Evolutionary conservation across 1,140 invertebrate species (phyloP), one percentile per base, ranked within the genome.

Genomic region (Conopomorpha cramerella): DNA sequence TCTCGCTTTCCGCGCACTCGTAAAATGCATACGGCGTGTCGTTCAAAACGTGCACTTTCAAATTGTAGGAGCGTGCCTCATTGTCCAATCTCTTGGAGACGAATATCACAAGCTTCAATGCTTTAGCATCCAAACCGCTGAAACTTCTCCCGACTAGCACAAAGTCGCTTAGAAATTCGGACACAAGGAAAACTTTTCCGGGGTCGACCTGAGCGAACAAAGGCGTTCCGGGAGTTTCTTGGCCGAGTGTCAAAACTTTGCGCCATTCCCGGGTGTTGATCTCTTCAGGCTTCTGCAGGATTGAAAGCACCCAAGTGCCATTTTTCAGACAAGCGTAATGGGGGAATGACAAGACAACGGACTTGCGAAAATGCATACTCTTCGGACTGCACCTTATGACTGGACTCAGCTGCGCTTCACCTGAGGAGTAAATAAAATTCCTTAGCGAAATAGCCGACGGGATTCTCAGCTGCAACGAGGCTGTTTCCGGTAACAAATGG

Each of bases 171-270:
- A 96, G 77, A 42, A 88, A 86, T 70, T 97, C 94, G 16, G 89
- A 91, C 54, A 97, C 90, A 38, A 97, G 83, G 71, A 90, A 95
- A 38, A 90, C 91, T 77, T 90, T 87, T 33, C 85, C 85, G 23
- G 86, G 81, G 59, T 98, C 95, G 37, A 98, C 77, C 77, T 97
- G 95, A 13, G 91, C 89, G 62, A 96, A 98, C 17, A 96, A 84
- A 2, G 92, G 90, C 0, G 92, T 96, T 61, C 96, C 95, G 45
- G 96, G 93, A 8, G 92, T 96, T 78, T 97, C 95, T 72, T 95
- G 91, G 8, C 93, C 94, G 13, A 97, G 79, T 2, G 92, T 94
- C 2, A 95, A 83, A 1, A 95, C 83, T 61, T 87, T 89, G 55
- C 90, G 82, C 84, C 88, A 90, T 39, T 71, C 63, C 35, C 51